Percentiles rank a stretch among this genome's conserved stretches.
Evolutionary conservation across 2,113 vertebrate species (phyloP).

Genomic region (Cebus imitator): DNA sequence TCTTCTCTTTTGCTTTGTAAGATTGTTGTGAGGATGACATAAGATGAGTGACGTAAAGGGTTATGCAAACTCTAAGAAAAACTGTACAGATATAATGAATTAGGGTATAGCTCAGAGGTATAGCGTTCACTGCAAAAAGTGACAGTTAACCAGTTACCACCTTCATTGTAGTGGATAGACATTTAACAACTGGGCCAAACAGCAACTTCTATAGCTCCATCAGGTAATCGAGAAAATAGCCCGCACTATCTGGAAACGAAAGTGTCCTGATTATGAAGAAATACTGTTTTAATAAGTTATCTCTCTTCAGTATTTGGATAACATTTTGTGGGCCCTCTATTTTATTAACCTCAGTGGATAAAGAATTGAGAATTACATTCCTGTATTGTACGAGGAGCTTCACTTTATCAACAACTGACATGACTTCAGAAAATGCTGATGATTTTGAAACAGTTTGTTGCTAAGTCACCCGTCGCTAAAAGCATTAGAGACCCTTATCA

Average conservation of each 20-base stretch:
- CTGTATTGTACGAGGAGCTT: slow-evolving; percentile 18
- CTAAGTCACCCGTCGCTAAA: slow-evolving; percentile 45
- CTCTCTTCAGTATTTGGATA: slow-evolving; percentile 60
- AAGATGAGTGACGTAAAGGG: neutral
- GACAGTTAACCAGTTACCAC: neutral
- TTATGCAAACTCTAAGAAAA: neutral
- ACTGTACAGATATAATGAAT: neutral
- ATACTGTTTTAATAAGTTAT: slow-evolving; percentile 56
- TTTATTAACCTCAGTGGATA: slow-evolving; percentile 67
- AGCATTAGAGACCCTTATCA: slow-evolving; percentile 71
- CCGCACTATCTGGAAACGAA: slow-evolving; percentile 11
- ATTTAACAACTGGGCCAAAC: neutral
- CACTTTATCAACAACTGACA: slow-evolving; percentile 63
- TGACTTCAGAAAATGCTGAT: slow-evolving; percentile 61
- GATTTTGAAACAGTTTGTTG: slow-evolving; percentile 52
- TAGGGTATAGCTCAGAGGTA: neutral
- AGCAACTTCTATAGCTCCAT: neutral
- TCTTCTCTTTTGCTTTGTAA: neutral
- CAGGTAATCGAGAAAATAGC: slow-evolving; percentile 6
- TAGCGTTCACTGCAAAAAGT: neutral
- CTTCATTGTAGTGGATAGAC: neutral
- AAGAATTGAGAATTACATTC: slow-evolving; percentile 53
- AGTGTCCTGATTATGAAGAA: slow-evolving; percentile 40
- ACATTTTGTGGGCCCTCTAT: slow-evolving; percentile 48
- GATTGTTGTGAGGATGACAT: neutral